Base-by-base conservation (phyloP, 2,113 vertebrate species). In the Herpetotheres cachinnans region DNA sequence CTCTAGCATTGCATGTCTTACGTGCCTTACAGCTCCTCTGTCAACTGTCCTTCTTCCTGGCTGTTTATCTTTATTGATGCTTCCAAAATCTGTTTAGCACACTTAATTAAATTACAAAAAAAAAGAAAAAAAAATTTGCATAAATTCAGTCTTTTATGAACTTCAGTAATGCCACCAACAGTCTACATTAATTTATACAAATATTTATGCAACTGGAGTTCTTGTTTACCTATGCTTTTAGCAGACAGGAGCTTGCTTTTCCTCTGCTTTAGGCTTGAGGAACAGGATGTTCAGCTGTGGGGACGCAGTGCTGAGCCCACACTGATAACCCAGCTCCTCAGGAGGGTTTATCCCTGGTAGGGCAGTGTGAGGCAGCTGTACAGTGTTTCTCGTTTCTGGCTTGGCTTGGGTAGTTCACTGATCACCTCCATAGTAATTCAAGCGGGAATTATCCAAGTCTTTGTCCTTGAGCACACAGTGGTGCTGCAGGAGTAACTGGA, bases 361-460 rank as follows among this genome's bases (percentile, higher is more conserved):
- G 2, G 56, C 65, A 58, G 42, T 2, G 2, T 6, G 21, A 36
- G 21, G 32, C 56, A 72, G 21, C 62, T 30, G 21, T 34, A 4
- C 46, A 20, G 40, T 8, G 1, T 44, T 71, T 52, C 40, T 63
- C 20, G 3, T 16, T 14, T 54, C 55, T 69, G 38, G 8, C 29
- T 40, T 1, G 0, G 32, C 27, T 67, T 34, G 19, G 22, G 26
- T 46, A 50, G 14, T 58, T 82, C 2, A 0, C 29, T 54, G 20
- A 59, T 17, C 32, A 11, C 8, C 10, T 61, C 67, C 15, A 6
- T 10, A 16, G 32, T 58, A 40, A 26, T 59, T 82, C 36, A 65
- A 22, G 56, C 1, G 2, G 10, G 20, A 59, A 44, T 65, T 79
- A 32, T 54, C 58, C 27, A 40, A 59, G 47, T 47, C 16, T 22